Percentiles rank a stretch among this genome's conserved stretches.
Conservation (phyloP, 2,797 vertebrate species). For the Danio aesculapii region DNA sequence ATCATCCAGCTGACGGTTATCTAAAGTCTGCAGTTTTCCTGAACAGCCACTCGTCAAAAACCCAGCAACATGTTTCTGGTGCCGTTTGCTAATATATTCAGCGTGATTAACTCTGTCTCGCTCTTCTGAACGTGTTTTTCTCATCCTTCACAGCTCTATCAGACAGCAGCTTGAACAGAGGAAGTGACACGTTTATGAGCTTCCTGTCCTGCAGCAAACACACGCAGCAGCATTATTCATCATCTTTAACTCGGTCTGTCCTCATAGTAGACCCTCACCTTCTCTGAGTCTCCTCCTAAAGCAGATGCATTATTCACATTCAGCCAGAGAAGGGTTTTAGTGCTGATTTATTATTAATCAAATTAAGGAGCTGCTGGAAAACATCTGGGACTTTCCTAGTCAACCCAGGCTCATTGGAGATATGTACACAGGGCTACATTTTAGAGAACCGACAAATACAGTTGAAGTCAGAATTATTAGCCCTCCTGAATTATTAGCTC, state of each 20-base stretch:
- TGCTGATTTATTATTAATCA: constrained; percentile 51
- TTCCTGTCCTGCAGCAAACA: constrained; percentile 4
- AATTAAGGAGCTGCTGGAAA: background rate
- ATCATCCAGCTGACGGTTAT: background rate
- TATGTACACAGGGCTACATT: too few species aligned
- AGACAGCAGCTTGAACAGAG: constrained; percentile 3
- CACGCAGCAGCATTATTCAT: background rate
- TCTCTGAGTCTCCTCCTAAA: constrained; percentile 34
- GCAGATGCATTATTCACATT: constrained; percentile 49
- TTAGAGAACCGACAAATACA: too few species aligned
- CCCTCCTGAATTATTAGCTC: too few species aligned
- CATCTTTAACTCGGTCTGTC: background rate
- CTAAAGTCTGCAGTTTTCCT: background rate
- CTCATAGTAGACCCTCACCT: background rate
- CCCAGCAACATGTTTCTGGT: background rate
- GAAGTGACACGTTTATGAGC: constrained; percentile 3
- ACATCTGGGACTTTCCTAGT: background rate
- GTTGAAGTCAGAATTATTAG: too few species aligned
- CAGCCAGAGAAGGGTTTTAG: constrained; percentile 19
- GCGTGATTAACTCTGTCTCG: background rate
- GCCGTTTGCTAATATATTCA: background rate
- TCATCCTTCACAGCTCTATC: constrained; percentile 25
- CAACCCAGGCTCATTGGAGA: too few species aligned
- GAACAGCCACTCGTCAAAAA: background rate
- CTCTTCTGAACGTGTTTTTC: constrained; percentile 6